phyloP scores from a whole-genome alignment of 1,140 invertebrate genomes.

The Anastatus disparis region DNA sequence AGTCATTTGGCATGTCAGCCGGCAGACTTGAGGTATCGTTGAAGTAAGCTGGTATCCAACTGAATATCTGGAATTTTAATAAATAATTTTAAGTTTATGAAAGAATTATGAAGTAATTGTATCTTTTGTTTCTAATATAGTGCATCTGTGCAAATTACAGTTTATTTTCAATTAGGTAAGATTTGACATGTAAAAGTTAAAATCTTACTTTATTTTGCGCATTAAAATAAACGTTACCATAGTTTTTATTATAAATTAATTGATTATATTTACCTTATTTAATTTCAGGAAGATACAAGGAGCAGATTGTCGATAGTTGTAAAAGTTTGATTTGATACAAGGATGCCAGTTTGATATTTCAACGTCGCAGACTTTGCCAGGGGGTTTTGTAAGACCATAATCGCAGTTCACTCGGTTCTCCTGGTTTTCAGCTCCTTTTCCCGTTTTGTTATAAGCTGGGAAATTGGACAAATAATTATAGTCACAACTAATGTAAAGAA shows the following conservation, averaged over 20 bases:
- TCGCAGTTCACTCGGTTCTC: conserved; percentile 62
- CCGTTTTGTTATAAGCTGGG: conserved; percentile 66
- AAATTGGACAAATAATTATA: too few relatives aligned
- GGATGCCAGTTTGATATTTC: conserved; percentile 64
- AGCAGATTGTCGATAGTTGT: conserved; percentile 70
- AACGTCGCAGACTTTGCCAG: conserved; percentile 70
- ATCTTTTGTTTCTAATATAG: too few relatives aligned
- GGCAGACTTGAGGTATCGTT: conserved; percentile 79
- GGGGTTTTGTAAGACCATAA: conserved; percentile 61
- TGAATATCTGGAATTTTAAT: conserved; percentile 74
- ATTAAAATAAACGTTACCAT: too few relatives aligned
- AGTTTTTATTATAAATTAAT: not conserved
- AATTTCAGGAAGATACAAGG: conserved; percentile 76
- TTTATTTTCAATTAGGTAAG: too few relatives aligned
- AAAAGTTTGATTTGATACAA: conserved; percentile 69
- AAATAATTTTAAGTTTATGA: not conserved
- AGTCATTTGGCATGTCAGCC: conserved; percentile 76
- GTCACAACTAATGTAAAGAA: too few relatives aligned
- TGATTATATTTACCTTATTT: conserved; percentile 68
- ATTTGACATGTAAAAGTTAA: too few relatives aligned
- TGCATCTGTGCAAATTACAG: too few relatives aligned
- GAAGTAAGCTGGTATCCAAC: conserved; percentile 81
- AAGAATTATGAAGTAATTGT: too few relatives aligned
- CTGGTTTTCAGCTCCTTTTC: conserved; percentile 39
- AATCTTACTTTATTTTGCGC: too few relatives aligned